Percentiles rank a stretch among this genome's conserved stretches.
Evolutionary conservation across 2,797 vertebrate species (phyloP).

Genomic region (Furcifer pardalis): DNA sequence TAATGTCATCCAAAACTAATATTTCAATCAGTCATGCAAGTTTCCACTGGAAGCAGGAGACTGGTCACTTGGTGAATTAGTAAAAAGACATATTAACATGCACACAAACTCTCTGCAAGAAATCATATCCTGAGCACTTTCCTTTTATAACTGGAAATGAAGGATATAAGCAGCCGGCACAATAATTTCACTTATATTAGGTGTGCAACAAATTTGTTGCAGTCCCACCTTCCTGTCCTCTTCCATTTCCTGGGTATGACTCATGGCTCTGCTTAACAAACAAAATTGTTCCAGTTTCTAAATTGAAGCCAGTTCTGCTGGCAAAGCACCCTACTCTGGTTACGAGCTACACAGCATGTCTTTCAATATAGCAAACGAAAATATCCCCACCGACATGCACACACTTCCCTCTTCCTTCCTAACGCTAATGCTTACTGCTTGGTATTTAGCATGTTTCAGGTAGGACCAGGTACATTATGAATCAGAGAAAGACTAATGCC

Average conservation of each 20-base stretch:
- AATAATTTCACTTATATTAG: constrained; percentile 53
- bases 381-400: background rate
- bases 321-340: constrained; percentile 56
- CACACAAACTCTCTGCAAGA: background rate
- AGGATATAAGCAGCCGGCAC: constrained; percentile 40
- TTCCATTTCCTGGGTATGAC: constrained; percentile 18
- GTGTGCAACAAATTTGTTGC: constrained; percentile 66
- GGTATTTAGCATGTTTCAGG: background rate
- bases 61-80: background rate
- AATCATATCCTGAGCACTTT: constrained; percentile 22
- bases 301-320: constrained; percentile 53
- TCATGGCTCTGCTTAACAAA: constrained; percentile 51
- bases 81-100: background rate
- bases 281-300: constrained; percentile 54
- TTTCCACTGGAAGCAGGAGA: background rate
- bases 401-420: background rate
- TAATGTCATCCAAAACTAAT: background rate
- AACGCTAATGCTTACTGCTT: background rate
- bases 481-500: constrained; percentile 33
- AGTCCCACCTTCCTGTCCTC: constrained; percentile 53
- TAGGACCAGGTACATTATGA: constrained; percentile 32
- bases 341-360: constrained; percentile 22
- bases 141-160: constrained; percentile 49
- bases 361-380: constrained; percentile 51
- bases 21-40: background rate